Conservation (phyloP, 92 coral and sea anemone genomes). For the Epizoanthus rinbou region DNA sequence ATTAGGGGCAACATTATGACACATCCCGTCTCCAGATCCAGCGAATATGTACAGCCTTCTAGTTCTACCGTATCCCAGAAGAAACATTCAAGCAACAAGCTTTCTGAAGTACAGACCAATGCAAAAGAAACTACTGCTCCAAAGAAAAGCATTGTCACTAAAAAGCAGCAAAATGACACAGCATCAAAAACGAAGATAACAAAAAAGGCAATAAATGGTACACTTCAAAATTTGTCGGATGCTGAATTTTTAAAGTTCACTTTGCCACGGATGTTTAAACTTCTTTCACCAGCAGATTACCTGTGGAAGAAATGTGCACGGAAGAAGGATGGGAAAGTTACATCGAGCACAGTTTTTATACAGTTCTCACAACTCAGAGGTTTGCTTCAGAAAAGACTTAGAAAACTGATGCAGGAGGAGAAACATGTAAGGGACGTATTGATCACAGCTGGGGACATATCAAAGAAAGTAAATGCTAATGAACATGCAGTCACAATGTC, state of each 20-base stretch:
- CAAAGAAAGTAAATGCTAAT: too few species aligned
- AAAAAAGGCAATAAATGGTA: not conserved
- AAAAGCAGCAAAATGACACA: not conserved
- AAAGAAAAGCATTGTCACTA: not conserved
- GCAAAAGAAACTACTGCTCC: not conserved
- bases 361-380: constrained; percentile 7
- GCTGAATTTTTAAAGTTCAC: constrained; percentile 1
- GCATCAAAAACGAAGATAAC: not conserved
- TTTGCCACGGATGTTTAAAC: constrained; percentile 16
- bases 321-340: constrained; percentile 3
- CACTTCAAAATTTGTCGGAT: not conserved
- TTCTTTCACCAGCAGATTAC: constrained; percentile 7
- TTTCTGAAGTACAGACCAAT: not conserved
- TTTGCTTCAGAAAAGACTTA: constrained; percentile 7
- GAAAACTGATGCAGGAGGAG: not conserved
- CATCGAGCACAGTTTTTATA: constrained; percentile 3
- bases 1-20: not conserved
- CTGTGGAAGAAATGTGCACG: constrained; percentile 16
- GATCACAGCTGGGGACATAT: too few species aligned
- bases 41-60: not conserved
- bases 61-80: too few species aligned
- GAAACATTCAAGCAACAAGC: not conserved
- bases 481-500: too few species aligned
- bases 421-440: too few species aligned
- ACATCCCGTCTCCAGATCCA: not conserved